Evolutionary conservation across 1,140 invertebrate genomes (phyloP), one percentile per base, ranked within the genome.

Genomic region (Nixonia krombeini): DNA sequence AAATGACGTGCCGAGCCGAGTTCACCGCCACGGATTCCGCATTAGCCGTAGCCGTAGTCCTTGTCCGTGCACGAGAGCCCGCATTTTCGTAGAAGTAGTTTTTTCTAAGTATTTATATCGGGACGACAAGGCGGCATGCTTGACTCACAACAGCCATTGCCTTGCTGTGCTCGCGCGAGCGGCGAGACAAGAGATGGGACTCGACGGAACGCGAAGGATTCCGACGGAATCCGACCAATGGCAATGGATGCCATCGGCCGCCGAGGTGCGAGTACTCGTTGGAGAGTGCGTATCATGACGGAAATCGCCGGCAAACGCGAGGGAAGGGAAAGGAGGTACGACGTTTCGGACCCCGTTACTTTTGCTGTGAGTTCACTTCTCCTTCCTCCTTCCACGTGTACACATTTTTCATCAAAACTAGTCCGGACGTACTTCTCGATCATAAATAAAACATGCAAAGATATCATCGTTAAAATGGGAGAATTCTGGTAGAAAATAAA

Each of bases 91-190:
- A n/a, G n/a, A n/a, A n/a, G n/a, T n/a, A n/a, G n/a, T n/a, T n/a
- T n/a, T n/a, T n/a, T n/a, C n/a, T n/a, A 12, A 13, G 12, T n/a
- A 37, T 37, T 37, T 37, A 37, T 37, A 37, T 13, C 29, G 13
- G 13, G 15, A 13, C 33, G 2, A 37, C 9, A 7, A 7, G 13
- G 12, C 6, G 15, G 13, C 29, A 4, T 2, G 33, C 10, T 15
- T 37, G 10, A 21, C 21, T 21, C 21, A 5, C 33, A 12, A 37
- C 33, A 37, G 33, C 33, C 33, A 37, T 37, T 37, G 33, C 33
- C 3, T 8, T 31, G 8, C 10, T 26, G 8, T 31, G 29, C 10
- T 9, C 4, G 25, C 4, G 9, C 25, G n/a, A n/a, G n/a, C n/a
- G n/a, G n/a, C n/a, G n/a, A n/a, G n/a, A n/a, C n/a, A n/a, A n/a